phyloP scores from a whole-genome alignment of 2,888 invertebrate genomes.

The Hydrotaea diabolus region DNA sequence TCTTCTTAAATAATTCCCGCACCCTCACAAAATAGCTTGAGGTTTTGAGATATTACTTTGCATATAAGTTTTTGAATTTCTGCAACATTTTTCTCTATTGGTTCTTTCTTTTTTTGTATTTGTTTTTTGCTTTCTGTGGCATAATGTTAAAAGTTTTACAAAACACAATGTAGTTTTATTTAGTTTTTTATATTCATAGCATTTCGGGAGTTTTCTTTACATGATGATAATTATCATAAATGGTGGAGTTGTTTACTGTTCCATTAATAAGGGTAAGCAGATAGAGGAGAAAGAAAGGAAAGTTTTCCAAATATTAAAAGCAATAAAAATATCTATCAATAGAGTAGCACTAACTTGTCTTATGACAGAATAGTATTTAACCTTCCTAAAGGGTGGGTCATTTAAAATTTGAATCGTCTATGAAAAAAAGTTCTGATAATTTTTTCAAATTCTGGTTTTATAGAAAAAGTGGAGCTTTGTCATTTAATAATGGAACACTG shows the following conservation, averaged over 20 bases:
- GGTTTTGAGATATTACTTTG: slow-evolving; percentile 10
- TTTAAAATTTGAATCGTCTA: too few species aligned
- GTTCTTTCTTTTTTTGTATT: not conserved
- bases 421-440: too few species aligned
- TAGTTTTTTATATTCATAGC: not conserved
- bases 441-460: too few species aligned
- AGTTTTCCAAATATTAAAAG: not conserved
- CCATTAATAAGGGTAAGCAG: not conserved
- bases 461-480: too few species aligned
- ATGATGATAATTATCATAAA: slow-evolving; percentile 6
- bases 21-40: not conserved
- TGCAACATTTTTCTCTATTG: not conserved
- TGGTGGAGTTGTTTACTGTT: not conserved
- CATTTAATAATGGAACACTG: too few species aligned
- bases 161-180: not conserved
- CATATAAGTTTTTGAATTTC: not conserved
- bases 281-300: not conserved
- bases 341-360: too few species aligned
- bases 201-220: not conserved
- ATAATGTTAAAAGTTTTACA: not conserved
- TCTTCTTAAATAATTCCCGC: not conserved
- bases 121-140: not conserved
- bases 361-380: too few species aligned
- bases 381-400: too few species aligned
- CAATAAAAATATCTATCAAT: too few species aligned